Percentiles rank a stretch among this genome's conserved stretches.
These are phyloP conservation scores for Steinernema scapterisci DNA, from an alignment of 2,888 invertebrate genomes.

Conservation along the genomic window DNA sequence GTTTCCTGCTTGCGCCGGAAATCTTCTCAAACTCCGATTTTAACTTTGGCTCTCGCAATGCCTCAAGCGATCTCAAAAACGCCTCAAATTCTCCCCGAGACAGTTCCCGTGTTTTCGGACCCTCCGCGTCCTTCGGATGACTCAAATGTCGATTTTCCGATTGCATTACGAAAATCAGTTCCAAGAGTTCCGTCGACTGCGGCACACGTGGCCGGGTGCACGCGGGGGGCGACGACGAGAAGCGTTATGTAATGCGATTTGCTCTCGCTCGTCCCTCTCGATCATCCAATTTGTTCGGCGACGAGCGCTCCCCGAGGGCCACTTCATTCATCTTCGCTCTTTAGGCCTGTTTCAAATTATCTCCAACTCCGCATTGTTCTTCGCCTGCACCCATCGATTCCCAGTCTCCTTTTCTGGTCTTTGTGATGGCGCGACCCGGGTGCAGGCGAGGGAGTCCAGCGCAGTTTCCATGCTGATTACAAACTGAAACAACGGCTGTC, in stretches of 20 bases:
- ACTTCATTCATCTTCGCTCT: conserved; percentile 25
- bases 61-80: neutral
- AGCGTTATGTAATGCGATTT: conserved; percentile 17
- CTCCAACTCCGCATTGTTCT: neutral
- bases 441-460: neutral
- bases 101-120: too few relatives aligned
- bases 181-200: too few relatives aligned
- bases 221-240: neutral
- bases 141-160: too few relatives aligned
- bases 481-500: conserved; percentile 13
- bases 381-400: neutral
- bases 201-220: neutral
- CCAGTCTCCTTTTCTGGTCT: neutral
- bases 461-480: neutral
- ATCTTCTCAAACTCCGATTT: too few relatives aligned
- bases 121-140: too few relatives aligned
- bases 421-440: neutral
- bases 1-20: too few relatives aligned
- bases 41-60: neutral
- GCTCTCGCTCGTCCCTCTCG: neutral
- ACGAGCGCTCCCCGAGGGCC: neutral
- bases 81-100: too few relatives aligned
- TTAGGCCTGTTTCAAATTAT: conserved; percentile 7
- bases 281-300: conserved; percentile 11
- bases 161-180: too few relatives aligned